A percentile compares a stretch with the other conserved stretches of the same genome.
These are phyloP conservation scores for Acanthopagrus latus DNA, from an alignment of 2,797 vertebrate species.

Conservation along the genomic window DNA sequence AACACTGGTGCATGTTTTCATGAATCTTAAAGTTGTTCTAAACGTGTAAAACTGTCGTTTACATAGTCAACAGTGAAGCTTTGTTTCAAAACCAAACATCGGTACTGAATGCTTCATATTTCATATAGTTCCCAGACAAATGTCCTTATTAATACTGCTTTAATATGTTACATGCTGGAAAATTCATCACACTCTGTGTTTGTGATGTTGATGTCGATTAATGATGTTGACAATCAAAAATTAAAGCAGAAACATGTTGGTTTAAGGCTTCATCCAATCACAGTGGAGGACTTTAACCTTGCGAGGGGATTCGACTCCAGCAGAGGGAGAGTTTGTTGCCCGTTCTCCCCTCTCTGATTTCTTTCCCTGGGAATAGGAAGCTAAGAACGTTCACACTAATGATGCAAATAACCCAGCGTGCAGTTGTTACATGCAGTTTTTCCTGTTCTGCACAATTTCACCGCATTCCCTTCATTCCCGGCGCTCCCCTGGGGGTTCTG, in stretches of 20 bases:
- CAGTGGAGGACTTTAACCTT: slow-evolving; percentile 10
- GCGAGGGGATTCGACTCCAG: slow-evolving; percentile 29
- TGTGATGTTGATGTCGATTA: too few relatives aligned
- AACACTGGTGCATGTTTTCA: background rate
- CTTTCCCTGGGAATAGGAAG: slow-evolving; percentile 73
- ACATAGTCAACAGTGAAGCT: background rate
- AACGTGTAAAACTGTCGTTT: slow-evolving; percentile 6
- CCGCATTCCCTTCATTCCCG: slow-evolving; percentile 78
- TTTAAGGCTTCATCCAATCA: background rate
- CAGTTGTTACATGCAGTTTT: slow-evolving; percentile 42
- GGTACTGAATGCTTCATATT: background rate
- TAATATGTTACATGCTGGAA: background rate
- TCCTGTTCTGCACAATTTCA: slow-evolving; percentile 69
- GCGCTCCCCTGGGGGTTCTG: slow-evolving; percentile 64
- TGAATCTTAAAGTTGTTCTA: background rate
- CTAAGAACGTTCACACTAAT: slow-evolving; percentile 68
- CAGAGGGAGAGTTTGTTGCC: slow-evolving; percentile 23
- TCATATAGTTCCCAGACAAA: background rate
- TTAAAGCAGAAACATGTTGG: background rate
- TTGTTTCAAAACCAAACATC: background rate
- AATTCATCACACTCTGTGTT: background rate
- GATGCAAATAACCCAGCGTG: slow-evolving; percentile 70
- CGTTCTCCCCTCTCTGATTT: slow-evolving; percentile 29
- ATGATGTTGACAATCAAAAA: background rate
- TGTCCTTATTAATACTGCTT: background rate